phyloP scores from a whole-genome alignment of 1,140 invertebrate genomes.

The Apis dorsata region DNA sequence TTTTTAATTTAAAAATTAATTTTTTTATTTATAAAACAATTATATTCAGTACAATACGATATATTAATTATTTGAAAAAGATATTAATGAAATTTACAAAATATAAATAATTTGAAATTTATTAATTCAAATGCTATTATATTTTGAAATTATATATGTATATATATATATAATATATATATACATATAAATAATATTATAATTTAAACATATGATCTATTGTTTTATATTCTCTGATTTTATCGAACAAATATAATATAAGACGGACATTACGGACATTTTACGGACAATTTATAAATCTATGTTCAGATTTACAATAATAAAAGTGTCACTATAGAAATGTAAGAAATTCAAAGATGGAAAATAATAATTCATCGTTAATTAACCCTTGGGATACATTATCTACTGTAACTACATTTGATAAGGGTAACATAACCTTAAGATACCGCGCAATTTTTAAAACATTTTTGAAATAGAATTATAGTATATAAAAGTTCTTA shows the following conservation, averaged over 20 bases:
- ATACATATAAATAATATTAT: too few species aligned
- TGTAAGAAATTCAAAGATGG: not conserved
- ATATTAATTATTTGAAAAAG: too few species aligned
- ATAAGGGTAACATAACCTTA: slow-evolving; percentile 55
- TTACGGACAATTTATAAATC: not conserved
- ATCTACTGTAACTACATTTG: slow-evolving; percentile 43
- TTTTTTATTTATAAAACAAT: too few species aligned
- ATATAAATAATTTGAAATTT: too few species aligned
- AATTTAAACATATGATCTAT: too few species aligned
- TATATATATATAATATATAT: too few species aligned
- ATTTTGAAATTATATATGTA: too few species aligned
- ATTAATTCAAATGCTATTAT: too few species aligned
- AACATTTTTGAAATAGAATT: not conserved
- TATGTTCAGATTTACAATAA: not conserved
- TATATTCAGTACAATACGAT: too few species aligned
- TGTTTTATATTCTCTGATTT: too few species aligned
- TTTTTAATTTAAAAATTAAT: too few species aligned
- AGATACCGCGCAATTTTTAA: slow-evolving; percentile 20
- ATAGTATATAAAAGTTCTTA: not conserved
- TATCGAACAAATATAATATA: too few species aligned
- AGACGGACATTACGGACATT: not conserved
- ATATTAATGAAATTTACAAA: not conserved
- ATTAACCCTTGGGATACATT: slow-evolving; percentile 52
- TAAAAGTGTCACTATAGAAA: not conserved
- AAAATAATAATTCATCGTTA: not conserved